Evolutionary conservation across 2,888 invertebrate genomes (phyloP), one percentile per base, ranked within the genome.

Genomic region (Diarsia dahlii): DNA sequence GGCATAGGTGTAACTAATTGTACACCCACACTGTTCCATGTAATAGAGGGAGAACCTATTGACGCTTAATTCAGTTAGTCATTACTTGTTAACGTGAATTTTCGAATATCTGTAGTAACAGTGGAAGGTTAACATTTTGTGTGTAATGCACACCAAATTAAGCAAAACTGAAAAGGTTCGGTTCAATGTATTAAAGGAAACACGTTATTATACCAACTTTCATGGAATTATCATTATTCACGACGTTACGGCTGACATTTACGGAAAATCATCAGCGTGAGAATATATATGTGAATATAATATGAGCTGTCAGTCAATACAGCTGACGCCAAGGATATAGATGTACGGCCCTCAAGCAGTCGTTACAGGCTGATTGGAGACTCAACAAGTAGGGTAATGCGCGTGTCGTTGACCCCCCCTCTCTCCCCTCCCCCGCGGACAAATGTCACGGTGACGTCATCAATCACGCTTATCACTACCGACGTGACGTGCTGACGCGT

Each of bases 391-490:
- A 89, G 89, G 90, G 84, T 93, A 92, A 93, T 92, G 89, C 86
- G 90, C 86, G 84, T 82, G 83, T 79, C 81, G 74, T 50, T 81
- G 84, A 72, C 78, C 84, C 75, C 84, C 75, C 39, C 45, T n/a
- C 45, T 15, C n/a, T n/a, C 45, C 13, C 69, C 74, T 66, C 77
- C 75, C 75, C 74, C 74, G 81, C 77, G 81, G 84, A 78, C 84
- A 85, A 85, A 82, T 80, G 85, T 78, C 78, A 83, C 75, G 87
- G 91, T 95, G 94, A 94, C 93, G 94, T 92, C 95, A 94, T 96
- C 94, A 95, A 95, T 96, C 95, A 95, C 92, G 91, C 91, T 95
- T 95, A 95, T 95, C 95, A 92, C 88, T 77, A 82, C 81, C 75
- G 78, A 82, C 84, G 91, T 89, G 90, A 87, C 88, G 86, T 81